Conservation (phyloP, 2,797 vertebrate species). For the Podarcis siculus region DNA sequence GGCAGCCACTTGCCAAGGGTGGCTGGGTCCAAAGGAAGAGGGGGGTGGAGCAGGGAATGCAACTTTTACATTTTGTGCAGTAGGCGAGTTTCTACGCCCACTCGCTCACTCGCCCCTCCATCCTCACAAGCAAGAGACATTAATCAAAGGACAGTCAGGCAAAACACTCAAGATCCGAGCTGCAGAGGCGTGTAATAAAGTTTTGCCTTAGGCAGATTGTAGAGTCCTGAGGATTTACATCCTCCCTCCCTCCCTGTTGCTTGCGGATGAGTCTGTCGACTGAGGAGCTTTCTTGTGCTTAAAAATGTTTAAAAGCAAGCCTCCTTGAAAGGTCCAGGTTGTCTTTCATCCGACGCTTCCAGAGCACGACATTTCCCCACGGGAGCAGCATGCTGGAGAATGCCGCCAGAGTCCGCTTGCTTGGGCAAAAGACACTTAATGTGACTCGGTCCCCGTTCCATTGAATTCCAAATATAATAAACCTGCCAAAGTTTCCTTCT, state of each 20-base stretch:
- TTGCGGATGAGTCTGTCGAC: too few species aligned
- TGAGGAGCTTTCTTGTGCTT: not conserved
- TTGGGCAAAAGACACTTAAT: not conserved
- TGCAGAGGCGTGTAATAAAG: too few species aligned
- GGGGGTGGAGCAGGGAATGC: not conserved
- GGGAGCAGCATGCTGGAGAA: too few species aligned
- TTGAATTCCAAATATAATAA: not conserved
- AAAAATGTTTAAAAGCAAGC: not conserved
- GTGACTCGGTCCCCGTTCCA: not conserved
- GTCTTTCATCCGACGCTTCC: not conserved
- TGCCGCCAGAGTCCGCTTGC: not conserved
- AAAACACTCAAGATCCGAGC: too few species aligned
- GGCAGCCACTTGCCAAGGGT: not conserved
- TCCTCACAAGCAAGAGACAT: too few species aligned
- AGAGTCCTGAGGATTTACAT: not conserved
- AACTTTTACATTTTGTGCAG: too few species aligned
- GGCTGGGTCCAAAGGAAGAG: not conserved
- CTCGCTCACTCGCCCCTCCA: too few species aligned
- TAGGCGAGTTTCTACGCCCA: too few species aligned
- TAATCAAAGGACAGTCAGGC: too few species aligned
- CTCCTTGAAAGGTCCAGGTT: not conserved
- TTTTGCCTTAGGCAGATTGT: not conserved
- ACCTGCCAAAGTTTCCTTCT: accelerated
- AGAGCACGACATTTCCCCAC: accelerated
- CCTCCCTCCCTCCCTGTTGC: too few species aligned